Evolutionary conservation across 2,113 vertebrate genomes (phyloP).

Genomic region (Eurystomus gularis): DNA sequence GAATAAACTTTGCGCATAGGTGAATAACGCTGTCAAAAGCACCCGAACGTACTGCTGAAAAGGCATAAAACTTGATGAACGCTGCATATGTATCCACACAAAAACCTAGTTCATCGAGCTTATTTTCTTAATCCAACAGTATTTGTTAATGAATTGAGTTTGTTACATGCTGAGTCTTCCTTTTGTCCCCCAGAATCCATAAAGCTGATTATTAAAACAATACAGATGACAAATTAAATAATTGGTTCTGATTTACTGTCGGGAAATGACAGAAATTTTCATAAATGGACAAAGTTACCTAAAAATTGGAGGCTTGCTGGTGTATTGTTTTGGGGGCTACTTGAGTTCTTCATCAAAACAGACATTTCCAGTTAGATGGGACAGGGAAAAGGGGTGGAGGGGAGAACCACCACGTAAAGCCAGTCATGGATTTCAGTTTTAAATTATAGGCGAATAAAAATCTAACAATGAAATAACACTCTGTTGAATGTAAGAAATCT

Average conservation of each 20-base stretch:
- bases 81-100: background rate
- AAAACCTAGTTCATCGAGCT: background rate
- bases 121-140: background rate
- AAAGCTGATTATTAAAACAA: background rate
- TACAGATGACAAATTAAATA: background rate
- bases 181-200: background rate
- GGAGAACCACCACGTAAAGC: background rate
- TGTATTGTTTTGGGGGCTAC: background rate
- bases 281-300: background rate
- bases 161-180: background rate
- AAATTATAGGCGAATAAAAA: background rate
- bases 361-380: background rate
- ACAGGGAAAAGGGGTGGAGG: rapidly evolving
- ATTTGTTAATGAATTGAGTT: background rate
- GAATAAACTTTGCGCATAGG: background rate
- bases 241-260: background rate
- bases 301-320: background rate
- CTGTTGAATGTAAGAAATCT: background rate
- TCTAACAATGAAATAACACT: background rate
- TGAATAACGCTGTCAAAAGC: background rate
- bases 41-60: background rate
- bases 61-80: background rate
- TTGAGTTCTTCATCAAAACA: background rate
- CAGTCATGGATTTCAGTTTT: background rate
- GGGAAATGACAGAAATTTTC: background rate